Evolutionary conservation across 2,113 vertebrate genomes (phyloP).

Genomic region (Zingel zingel): DNA sequence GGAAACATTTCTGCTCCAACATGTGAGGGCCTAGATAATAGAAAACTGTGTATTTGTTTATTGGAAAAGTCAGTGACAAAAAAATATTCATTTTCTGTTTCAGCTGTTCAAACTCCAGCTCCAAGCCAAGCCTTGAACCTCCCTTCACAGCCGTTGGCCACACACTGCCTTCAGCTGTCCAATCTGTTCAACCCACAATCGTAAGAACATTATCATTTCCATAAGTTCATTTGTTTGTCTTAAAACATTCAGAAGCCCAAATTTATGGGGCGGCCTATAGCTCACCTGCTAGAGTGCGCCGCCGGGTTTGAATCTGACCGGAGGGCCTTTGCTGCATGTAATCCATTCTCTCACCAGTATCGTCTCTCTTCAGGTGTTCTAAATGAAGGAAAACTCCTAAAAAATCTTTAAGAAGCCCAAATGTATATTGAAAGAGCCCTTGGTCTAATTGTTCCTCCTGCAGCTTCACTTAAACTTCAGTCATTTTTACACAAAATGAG

Average conservation of each 20-base stretch:
- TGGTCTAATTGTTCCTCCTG: too few species aligned
- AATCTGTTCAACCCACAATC: constrained; percentile 99
- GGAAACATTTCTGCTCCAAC: constrained; percentile 87
- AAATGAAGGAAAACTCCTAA: too few species aligned
- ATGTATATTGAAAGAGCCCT: too few species aligned
- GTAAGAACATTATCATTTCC: constrained; percentile 82
- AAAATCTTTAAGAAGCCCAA: too few species aligned
- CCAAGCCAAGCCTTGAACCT: constrained; percentile 84
- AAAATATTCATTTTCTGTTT: background rate
- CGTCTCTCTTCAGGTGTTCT: too few species aligned
- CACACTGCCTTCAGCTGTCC: constrained; percentile 98
- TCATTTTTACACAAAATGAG: too few species aligned
- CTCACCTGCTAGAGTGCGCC: too few species aligned
- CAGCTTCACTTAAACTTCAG: too few species aligned
- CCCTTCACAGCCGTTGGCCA: constrained; percentile 94
- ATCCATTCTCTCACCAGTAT: too few species aligned
- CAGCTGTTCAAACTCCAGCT: constrained; percentile 70
- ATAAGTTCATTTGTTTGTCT: background rate
- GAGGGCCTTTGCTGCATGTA: too few species aligned
- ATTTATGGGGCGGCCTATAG: too few species aligned
- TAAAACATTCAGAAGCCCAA: background rate
- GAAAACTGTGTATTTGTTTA: background rate
- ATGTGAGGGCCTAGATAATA: constrained; percentile 40
- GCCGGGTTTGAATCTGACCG: too few species aligned
- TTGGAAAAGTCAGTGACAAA: background rate